These are phyloP conservation scores for Ditula angustiorana DNA, from an alignment of 2,888 invertebrate species.

Conservation along the genomic window DNA sequence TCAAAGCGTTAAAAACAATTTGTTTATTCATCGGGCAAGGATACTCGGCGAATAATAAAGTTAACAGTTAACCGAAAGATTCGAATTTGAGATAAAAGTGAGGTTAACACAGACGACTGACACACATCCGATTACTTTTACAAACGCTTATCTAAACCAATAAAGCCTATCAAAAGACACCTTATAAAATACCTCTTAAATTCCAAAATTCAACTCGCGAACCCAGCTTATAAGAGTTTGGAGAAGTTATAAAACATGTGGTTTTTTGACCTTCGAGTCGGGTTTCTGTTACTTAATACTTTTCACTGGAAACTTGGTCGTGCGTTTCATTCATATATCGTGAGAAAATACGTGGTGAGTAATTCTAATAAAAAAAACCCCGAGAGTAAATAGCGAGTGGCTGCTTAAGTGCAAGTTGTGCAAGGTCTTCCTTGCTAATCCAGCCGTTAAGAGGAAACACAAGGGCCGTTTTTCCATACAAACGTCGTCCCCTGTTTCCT, in stretches of 20 bases:
- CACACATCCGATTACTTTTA: conserved; percentile 11
- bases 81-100: conserved; percentile 36
- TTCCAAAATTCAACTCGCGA: neutral
- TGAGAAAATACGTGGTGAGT: neutral
- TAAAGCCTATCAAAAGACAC: neutral
- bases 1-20: neutral
- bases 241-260: neutral
- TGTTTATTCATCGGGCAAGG: conserved; percentile 27
- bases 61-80: conserved; percentile 13
- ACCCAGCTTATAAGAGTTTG: neutral
- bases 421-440: too few relatives aligned
- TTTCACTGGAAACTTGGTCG: conserved; percentile 22
- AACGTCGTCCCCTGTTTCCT: too few relatives aligned
- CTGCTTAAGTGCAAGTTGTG: too few relatives aligned
- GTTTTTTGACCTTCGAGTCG: conserved; percentile 9
- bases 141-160: neutral
- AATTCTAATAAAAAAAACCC: conserved; percentile 4
- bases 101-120: conserved; percentile 30
- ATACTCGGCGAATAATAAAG: conserved; percentile 5
- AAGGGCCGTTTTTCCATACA: too few relatives aligned
- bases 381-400: too few relatives aligned
- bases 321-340: neutral
- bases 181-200: neutral
- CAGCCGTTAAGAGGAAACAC: too few relatives aligned
- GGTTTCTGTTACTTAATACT: conserved; percentile 24